These are phyloP conservation scores for Drosophila equinoxialis DNA, from an alignment of 1,140 invertebrate genomes.

Conservation along the genomic window DNA sequence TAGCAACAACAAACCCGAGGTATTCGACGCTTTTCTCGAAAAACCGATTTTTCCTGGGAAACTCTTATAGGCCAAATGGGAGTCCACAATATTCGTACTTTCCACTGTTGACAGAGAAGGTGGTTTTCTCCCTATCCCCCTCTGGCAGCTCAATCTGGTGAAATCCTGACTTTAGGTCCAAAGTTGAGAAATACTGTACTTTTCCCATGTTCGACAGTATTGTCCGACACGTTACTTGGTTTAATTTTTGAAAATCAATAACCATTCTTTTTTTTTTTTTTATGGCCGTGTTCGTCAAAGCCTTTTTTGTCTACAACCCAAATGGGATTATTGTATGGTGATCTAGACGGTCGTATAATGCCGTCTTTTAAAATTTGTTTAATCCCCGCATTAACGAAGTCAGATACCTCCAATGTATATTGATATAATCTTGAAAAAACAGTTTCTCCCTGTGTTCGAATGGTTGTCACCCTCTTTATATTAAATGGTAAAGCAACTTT, in stretches of 20 bases:
- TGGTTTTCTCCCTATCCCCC: too few relatives aligned
- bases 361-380: not conserved
- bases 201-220: not conserved
- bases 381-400: not conserved
- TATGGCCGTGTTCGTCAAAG: not conserved
- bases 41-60: too few relatives aligned
- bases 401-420: not conserved
- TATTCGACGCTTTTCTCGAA: too few relatives aligned
- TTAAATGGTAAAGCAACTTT: not conserved
- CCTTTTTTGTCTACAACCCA: too few relatives aligned
- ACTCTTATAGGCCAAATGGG: too few relatives aligned
- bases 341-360: not conserved
- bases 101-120: too few relatives aligned
- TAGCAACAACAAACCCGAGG: too few relatives aligned
- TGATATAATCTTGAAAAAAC: not conserved
- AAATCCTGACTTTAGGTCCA: not conserved
- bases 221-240: not conserved
- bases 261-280: not conserved
- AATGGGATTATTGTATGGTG: too few relatives aligned
- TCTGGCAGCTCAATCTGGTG: not conserved
- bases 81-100: too few relatives aligned
- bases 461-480: not conserved
- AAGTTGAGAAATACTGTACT: not conserved
- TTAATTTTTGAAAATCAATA: not conserved
- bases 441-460: not conserved